A percentile compares a stretch with the other conserved stretches of the same genome.
These are phyloP conservation scores for Lasiommata megera DNA, from an alignment of 2,888 invertebrate species.

Conservation along the genomic window DNA sequence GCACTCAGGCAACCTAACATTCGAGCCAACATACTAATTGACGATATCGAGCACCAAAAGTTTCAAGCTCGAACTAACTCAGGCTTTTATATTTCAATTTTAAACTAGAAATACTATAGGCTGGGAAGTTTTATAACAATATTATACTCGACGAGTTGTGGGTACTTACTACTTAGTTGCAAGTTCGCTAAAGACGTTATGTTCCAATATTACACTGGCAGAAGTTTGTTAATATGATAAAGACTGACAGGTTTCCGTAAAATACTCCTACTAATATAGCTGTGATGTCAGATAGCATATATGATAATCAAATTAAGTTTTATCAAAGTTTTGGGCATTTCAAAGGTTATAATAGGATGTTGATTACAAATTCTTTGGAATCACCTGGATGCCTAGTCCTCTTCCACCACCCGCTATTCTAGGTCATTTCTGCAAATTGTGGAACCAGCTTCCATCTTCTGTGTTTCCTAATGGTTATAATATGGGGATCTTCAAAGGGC, in stretches of 20 bases:
- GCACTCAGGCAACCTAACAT: conserved; percentile 30
- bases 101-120: conserved; percentile 58
- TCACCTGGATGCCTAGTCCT: too few species aligned
- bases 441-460: too few species aligned
- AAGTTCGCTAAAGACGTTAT: conserved; percentile 5
- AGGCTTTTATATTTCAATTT: conserved; percentile 64
- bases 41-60: conserved; percentile 67
- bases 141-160: conserved; percentile 43
- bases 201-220: neutral
- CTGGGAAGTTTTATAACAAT: conserved; percentile 59
- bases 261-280: neutral
- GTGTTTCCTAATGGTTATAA: too few species aligned
- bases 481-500: too few species aligned
- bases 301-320: too few species aligned
- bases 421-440: too few species aligned
- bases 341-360: too few species aligned
- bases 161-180: conserved; percentile 27
- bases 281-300: neutral
- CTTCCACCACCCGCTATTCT: too few species aligned
- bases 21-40: conserved; percentile 60
- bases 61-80: conserved; percentile 57
- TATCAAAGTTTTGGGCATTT: neutral
- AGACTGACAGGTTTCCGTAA: conserved; percentile 1
- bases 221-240: neutral
- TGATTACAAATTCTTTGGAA: too few species aligned